Percentiles rank a stretch among this genome's conserved stretches.
These are phyloP conservation scores for Oryzaephilus surinamensis DNA, from an alignment of 1,140 invertebrate genomes.

Conservation along the genomic window DNA sequence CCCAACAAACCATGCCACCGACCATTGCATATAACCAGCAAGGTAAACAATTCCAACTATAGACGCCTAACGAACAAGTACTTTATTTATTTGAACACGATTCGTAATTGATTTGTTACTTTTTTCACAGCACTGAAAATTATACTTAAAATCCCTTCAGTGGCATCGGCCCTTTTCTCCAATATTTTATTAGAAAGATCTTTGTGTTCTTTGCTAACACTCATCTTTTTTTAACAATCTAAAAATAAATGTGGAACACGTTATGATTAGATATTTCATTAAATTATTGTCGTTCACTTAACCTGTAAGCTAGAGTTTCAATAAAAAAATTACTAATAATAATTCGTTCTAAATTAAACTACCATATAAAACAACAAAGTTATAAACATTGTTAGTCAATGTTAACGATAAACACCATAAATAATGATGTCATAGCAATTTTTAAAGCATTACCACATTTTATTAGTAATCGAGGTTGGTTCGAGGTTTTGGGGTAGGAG, in stretches of 20 bases:
- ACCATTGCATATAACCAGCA: slow-evolving; percentile 75
- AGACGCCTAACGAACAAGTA: slow-evolving; percentile 31
- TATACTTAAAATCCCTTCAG: slow-evolving; percentile 36
- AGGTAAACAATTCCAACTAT: slow-evolving; percentile 64
- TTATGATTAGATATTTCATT: neutral
- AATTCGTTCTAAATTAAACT: too few species aligned
- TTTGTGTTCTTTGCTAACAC: slow-evolving; percentile 19
- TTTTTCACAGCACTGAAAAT: slow-evolving; percentile 39
- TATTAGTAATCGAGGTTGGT: too few species aligned
- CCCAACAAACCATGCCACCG: slow-evolving; percentile 76
- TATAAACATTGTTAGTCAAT: too few species aligned
- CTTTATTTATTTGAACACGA: neutral
- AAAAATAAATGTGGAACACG: neutral
- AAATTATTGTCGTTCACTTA: neutral
- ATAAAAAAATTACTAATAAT: too few species aligned
- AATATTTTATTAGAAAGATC: slow-evolving; percentile 2
- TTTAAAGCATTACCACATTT: too few species aligned
- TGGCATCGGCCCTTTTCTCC: slow-evolving; percentile 21
- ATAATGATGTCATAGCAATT: too few species aligned
- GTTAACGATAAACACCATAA: too few species aligned
- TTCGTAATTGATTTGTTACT: slow-evolving; percentile 22
- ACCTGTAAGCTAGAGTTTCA: neutral
- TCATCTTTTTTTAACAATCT: slow-evolving; percentile 13
- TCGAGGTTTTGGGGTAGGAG: too few species aligned
- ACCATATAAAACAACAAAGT: too few species aligned